Evolutionary conservation across 2,113 vertebrate species (phyloP), one percentile per base, ranked within the genome.

Genomic region (Odontophorus gujanensis): DNA sequence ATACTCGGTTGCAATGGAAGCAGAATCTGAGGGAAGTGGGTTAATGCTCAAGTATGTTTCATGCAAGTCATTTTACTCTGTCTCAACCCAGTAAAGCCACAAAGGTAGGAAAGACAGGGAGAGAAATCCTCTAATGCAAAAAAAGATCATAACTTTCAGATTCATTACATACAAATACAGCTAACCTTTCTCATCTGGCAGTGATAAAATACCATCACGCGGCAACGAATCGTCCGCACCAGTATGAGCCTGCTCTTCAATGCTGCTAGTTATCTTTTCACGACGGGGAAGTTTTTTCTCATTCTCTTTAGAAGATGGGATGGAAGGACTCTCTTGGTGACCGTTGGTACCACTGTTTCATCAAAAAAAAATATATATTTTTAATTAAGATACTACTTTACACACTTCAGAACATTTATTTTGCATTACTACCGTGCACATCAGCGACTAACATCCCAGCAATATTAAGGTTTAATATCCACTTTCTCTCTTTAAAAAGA

Each of bases 1-100:
- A 96, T 98, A 99, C 79, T 99, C 99, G 65, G 98, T 99, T 90
- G 98, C 98, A 86, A 99, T 72, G 19, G 99, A 99, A 42, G 97
- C 97, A 3, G 97, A 98, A 96, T 99, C 99, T 98, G 91, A 91
- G 67, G 86, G 53, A 94, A 84, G 20, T 11, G 5, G 85, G 16
- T 87, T 93, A 85, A 76, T 9, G 20, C 57, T 86, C 53, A 21
- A 47, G 63, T 26, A 78, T 8, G 30, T 43, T 75, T 4, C 38
- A 68, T 1, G 5, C 96, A 51, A 28, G 11, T 51, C 68, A 32
- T 86, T 71, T 53, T 78, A 83, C 19, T 57, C 48, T 82, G 47
- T 43, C 51, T 83, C 77, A 93, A 48, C 63, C 53, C 32, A 75
- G 30, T 34, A 9, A 50, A 58, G 10, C 18, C 15, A 3, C 19